Evolutionary conservation across 35 echinoderm and acorn worm species (phyloP), one percentile per base, ranked within the genome.

Genomic region (Apostichopus japonicus): DNA sequence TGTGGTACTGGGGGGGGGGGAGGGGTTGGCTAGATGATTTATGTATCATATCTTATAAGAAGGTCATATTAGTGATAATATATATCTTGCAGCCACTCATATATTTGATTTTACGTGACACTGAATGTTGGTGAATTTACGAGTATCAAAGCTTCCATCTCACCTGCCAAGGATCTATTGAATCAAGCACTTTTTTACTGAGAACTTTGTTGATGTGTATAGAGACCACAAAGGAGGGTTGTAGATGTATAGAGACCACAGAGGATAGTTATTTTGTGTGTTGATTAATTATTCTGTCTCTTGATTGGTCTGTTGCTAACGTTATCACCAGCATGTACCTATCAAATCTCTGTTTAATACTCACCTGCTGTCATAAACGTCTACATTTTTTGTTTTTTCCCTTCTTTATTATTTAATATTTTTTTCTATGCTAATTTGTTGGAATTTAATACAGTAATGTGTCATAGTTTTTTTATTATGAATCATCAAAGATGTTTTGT

Each of bases 371-470:
- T 7, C 17, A 21, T 4, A 21, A 15, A 15, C 63, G 11, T 67
- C 71, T 75, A 19, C 71, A 75, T 23, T n/a, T 75, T 75, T 6
- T 19, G 23, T 75, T 19, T 24, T 23, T 23, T 75, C 21, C 33
- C 33, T 44, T 44, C 33, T 44, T 44, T 44, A 44, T 44, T 44
- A 44, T 44, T 44, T 44, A 44, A 44, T 75, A 6, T 83, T 33
- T 79, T 79, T 79, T n/a, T 79, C 23, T 51, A 55, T 83, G 80
- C 80, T 83, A 54, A 19, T 54, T 83, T 55, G 53, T 83, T 83
- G 27, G 15, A 83, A 83, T 55, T 83, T 17, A 83, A 83, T 83
- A 83, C 80, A 83, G 80, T 83, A 83, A 83, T 21, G 80, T 83
- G 80, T 55, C 17, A 83, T 83, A 54, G 52, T 56, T 44, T 44